Percentiles rank a stretch among this genome's conserved stretches.
phyloP scores from a whole-genome alignment of 1,140 invertebrate species.

The Tetragonula clypearis region DNA sequence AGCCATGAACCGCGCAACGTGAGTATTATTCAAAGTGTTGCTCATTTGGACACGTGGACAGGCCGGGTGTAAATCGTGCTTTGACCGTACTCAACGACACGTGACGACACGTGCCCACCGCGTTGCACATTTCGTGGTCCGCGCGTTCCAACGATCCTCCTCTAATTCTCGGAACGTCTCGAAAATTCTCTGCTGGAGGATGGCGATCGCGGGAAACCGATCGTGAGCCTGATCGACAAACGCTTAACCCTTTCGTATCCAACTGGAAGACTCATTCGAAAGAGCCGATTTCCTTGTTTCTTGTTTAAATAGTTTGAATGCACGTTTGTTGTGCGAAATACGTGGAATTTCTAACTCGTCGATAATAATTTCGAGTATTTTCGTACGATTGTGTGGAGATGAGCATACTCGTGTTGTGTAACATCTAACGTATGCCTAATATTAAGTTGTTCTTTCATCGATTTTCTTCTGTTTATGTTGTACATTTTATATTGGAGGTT shows the following conservation, averaged over 20 bases:
- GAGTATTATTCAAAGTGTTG: slow-evolving; percentile 78
- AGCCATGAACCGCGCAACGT: slow-evolving; percentile 48
- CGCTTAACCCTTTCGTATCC: background rate
- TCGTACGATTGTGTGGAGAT: too few relatives aligned
- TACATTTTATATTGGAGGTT: too few relatives aligned
- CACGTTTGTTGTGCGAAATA: too few relatives aligned
- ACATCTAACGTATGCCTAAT: too few relatives aligned
- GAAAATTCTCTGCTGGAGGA: background rate
- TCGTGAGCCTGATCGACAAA: background rate
- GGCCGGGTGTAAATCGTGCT: slow-evolving; percentile 69
- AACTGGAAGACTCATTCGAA: background rate
- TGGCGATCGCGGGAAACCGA: background rate
- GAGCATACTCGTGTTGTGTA: too few relatives aligned
- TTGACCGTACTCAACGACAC: slow-evolving; percentile 76
- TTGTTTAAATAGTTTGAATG: too few relatives aligned
- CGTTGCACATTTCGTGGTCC: slow-evolving; percentile 36
- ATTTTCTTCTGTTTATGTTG: too few relatives aligned
- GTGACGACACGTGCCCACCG: slow-evolving; percentile 77
- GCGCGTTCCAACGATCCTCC: background rate
- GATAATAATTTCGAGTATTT: too few relatives aligned
- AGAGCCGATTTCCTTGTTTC: too few relatives aligned
- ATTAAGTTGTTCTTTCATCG: too few relatives aligned
- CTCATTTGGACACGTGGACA: slow-evolving; percentile 75
- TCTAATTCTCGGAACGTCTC: background rate
- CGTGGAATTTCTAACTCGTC: too few relatives aligned